phyloP scores from a whole-genome alignment of 2,113 vertebrate species.

The Crotalus horridus region DNA sequence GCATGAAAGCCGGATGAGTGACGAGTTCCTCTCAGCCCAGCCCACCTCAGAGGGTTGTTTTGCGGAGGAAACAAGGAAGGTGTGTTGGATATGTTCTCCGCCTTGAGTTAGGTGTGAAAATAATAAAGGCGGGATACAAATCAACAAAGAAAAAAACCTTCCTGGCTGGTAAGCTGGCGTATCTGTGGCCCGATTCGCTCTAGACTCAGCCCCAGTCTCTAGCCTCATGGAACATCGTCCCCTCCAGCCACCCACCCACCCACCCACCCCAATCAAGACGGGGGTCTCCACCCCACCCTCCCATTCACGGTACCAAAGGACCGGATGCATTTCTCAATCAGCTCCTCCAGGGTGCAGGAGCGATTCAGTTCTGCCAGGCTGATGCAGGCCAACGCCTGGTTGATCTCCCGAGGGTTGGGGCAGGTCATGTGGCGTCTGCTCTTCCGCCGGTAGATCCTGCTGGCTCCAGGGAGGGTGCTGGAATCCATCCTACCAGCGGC shows the following conservation, averaged over 20 bases:
- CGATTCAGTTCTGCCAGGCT: conserved; percentile 68
- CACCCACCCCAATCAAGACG: neutral
- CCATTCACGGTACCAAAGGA: conserved; percentile 73
- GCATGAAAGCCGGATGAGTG: too few species aligned
- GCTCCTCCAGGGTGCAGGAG: conserved; percentile 81
- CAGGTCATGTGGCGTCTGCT: conserved; percentile 84
- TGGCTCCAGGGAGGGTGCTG: conserved; percentile 3
- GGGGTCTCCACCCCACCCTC: neutral
- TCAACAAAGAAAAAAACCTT: neutral
- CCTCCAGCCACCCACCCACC: too few species aligned
- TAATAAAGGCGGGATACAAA: too few species aligned
- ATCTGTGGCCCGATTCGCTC: neutral
- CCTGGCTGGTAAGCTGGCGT: neutral
- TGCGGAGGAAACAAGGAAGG: neutral
- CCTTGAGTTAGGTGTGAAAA: neutral
- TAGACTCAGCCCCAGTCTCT: neutral
- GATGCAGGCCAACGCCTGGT: conserved; percentile 73
- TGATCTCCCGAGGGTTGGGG: conserved; percentile 85
- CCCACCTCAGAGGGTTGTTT: neutral
- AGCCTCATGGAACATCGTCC: neutral
- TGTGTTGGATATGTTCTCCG: neutral
- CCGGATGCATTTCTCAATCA: conserved; percentile 83
- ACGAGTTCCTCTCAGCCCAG: neutral
- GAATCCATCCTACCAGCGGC: conserved; percentile 55
- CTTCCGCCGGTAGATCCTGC: conserved; percentile 57